Evolutionary conservation across 2,797 vertebrate genomes (phyloP).

Genomic region (Crenichthys baileyi): DNA sequence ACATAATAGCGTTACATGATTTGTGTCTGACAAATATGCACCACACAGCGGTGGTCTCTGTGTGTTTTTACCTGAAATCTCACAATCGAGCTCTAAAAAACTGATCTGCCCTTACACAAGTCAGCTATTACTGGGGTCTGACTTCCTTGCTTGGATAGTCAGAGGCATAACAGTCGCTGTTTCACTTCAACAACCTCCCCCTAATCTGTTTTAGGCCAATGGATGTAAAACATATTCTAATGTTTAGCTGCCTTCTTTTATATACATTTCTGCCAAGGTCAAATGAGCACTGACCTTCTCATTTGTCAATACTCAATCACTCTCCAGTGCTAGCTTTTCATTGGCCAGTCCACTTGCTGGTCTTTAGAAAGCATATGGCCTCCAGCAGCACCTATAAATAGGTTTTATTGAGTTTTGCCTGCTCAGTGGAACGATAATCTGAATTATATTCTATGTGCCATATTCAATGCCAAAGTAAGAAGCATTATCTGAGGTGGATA

Average conservation of each 20-base stretch:
- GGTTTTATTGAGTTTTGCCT: background rate
- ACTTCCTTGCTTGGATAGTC: background rate
- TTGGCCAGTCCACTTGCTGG: background rate
- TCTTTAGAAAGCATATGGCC: background rate
- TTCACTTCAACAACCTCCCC: background rate
- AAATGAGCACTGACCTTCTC: background rate
- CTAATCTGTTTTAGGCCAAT: background rate
- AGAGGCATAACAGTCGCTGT: background rate
- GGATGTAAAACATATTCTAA: background rate
- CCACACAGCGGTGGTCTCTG: background rate
- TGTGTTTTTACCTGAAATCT: background rate
- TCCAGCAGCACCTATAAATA: background rate
- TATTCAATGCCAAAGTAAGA: background rate
- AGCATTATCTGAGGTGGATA: slow-evolving; percentile 12
- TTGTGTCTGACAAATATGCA: background rate
- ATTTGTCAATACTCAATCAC: background rate
- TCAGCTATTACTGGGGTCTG: background rate
- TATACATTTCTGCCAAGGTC: background rate
- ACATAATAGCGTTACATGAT: background rate
- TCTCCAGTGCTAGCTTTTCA: background rate
- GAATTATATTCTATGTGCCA: slow-evolving; percentile 8
- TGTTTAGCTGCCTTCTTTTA: background rate
- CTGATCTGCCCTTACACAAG: background rate
- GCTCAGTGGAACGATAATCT: background rate
- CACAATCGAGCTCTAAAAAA: background rate